phyloP scores from a whole-genome alignment of 1,140 invertebrate species.

The Meloidogyne hapla region DNA sequence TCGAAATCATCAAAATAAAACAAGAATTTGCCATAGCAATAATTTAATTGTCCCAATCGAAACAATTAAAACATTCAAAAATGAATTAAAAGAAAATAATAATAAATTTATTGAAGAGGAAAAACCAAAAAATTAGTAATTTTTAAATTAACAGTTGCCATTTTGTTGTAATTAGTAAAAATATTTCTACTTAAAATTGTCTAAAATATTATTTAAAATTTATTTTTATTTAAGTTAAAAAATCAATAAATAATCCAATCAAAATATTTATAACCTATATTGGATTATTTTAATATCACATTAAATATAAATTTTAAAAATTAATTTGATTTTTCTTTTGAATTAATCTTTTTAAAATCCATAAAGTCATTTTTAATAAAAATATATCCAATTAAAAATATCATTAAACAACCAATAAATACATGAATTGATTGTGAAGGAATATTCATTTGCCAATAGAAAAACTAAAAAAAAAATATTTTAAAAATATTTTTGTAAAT shows the following conservation, averaged over 20 bases:
- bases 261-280: too few species aligned
- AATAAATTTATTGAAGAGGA: not conserved
- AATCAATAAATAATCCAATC: too few species aligned
- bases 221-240: too few species aligned
- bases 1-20: not conserved
- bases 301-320: too few species aligned
- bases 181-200: not conserved
- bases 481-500: not conserved
- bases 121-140: not conserved
- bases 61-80: not conserved
- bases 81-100: not conserved
- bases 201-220: too few species aligned
- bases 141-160: not conserved
- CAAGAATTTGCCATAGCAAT: slow-evolving; percentile 22
- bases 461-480: slow-evolving; percentile 16
- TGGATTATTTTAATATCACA: too few species aligned
- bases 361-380: not conserved
- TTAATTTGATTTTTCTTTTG: not conserved
- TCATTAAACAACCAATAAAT: slow-evolving; percentile 16
- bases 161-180: not conserved
- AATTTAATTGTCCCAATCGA: slow-evolving; percentile 21
- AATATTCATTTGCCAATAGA: not conserved
- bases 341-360: not conserved
- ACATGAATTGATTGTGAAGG: slow-evolving; percentile 18
- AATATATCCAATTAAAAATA: not conserved